phyloP scores from a whole-genome alignment of 2,797 vertebrate genomes.

The Periophthalmus magnuspinnatus region DNA sequence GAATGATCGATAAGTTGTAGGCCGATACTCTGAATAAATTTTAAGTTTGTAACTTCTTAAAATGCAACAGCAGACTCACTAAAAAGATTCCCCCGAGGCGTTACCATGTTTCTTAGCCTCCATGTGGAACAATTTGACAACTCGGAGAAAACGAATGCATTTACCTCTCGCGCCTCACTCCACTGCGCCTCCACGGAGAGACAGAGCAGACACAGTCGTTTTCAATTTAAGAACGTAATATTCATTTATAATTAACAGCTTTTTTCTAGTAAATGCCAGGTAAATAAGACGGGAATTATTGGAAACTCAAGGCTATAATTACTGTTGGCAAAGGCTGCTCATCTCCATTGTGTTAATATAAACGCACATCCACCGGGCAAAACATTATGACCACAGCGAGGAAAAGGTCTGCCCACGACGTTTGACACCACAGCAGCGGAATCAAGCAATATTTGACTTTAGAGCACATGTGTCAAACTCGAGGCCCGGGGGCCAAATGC shows the following conservation, averaged over 20 bases:
- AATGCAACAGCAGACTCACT: conserved; percentile 40
- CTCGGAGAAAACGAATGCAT: conserved; percentile 17
- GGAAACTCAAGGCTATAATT: conserved; percentile 6
- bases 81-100: conserved; percentile 32
- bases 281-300: conserved; percentile 6
- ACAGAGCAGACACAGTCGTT: background rate
- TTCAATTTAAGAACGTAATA: conserved; percentile 6
- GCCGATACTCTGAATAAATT: conserved; percentile 40
- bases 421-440: too few species aligned
- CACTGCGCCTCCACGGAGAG: background rate
- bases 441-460: too few species aligned
- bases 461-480: too few species aligned
- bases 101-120: conserved; percentile 26
- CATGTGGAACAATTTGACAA: conserved; percentile 37
- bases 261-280: conserved; percentile 13
- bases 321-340: conserved; percentile 1
- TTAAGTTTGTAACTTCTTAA: conserved; percentile 42
- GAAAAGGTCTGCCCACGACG: too few species aligned
- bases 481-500: too few species aligned
- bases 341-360: conserved; percentile 9
- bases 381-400: background rate
- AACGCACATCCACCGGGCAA: background rate
- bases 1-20: conserved; percentile 47
- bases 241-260: background rate
- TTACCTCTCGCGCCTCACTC: conserved; percentile 15